Evolutionary conservation across 1,140 invertebrate species (phyloP).

Genomic region (Euschistus heros): DNA sequence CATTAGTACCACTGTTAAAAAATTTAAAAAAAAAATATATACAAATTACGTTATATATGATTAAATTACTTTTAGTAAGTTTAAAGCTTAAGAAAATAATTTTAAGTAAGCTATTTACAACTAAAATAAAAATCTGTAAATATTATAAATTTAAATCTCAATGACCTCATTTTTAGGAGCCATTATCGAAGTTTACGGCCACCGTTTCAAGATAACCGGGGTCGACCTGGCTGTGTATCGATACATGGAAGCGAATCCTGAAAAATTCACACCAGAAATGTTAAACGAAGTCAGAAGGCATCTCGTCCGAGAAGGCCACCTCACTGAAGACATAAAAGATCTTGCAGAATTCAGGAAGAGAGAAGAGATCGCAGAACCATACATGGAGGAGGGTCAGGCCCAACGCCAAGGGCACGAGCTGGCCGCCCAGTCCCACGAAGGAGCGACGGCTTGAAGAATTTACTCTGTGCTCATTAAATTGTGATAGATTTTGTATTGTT

Average conservation of each 20-base stretch:
- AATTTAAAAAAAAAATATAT: no score
- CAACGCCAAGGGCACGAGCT: neutral
- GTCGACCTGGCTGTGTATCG: conserved; percentile 56
- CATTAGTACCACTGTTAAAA: no score
- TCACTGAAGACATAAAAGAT: conserved; percentile 44
- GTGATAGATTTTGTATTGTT: no score
- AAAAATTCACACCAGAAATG: conserved; percentile 51
- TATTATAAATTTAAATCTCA: neutral
- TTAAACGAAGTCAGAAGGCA: conserved; percentile 50
- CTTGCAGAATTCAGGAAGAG: conserved; percentile 21
- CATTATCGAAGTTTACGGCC: conserved; percentile 49
- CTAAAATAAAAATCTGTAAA: no score
- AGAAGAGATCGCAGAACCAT: conserved; percentile 16
- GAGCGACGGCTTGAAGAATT: no score
- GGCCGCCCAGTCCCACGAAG: no score
- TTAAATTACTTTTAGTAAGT: no score
- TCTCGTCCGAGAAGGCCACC: conserved; percentile 44
- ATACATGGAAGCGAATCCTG: conserved; percentile 54
- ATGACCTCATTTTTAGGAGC: conserved; percentile 38
- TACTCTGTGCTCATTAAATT: no score
- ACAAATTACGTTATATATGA: no score
- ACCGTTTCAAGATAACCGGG: conserved; percentile 53
- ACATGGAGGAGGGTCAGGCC: neutral
- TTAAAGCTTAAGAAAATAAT: no score
- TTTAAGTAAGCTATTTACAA: no score